A percentile compares a stretch with the other conserved stretches of the same genome.
Evolutionary conservation across 2,797 vertebrate species (phyloP).

Genomic region (Argentina silus): DNA sequence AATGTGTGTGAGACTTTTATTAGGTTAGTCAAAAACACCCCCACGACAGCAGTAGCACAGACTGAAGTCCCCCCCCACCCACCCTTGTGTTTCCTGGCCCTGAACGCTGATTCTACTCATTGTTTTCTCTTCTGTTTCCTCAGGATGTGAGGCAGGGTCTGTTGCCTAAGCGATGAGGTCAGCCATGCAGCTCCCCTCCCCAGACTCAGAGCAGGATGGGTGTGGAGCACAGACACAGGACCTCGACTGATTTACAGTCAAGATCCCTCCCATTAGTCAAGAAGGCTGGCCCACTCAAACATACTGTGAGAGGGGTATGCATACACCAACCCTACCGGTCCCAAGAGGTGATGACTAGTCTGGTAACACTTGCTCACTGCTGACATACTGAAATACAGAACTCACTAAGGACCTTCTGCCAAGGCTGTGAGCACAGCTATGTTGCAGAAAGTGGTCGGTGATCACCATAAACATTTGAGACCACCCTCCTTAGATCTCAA

Average conservation of each 20-base stretch:
- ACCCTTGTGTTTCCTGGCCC: conserved; percentile 38
- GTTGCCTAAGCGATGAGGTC: conserved; percentile 77
- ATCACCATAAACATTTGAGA: conserved; percentile 62
- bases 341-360: conserved; percentile 61
- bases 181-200: conserved; percentile 66
- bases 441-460: conserved; percentile 6
- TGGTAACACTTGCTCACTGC: conserved; percentile 66
- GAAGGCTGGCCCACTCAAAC: conserved; percentile 31
- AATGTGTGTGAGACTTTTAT: conserved; percentile 26
- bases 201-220: conserved; percentile 74
- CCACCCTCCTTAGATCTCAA: conserved; percentile 26
- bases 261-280: conserved; percentile 50
- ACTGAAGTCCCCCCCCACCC: conserved; percentile 33
- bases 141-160: conserved; percentile 75
- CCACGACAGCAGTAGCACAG: conserved; percentile 34
- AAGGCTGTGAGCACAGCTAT: conserved; percentile 59
- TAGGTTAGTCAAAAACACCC: conserved; percentile 30
- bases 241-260: conserved; percentile 71
- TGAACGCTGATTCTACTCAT: conserved; percentile 59
- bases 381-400: conserved; percentile 52
- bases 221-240: conserved; percentile 59
- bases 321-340: conserved; percentile 40
- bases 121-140: conserved; percentile 76
- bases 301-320: conserved; percentile 53
- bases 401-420: conserved; percentile 52